Evolutionary conservation across 2,113 vertebrate genomes (phyloP).

Genomic region (Daphoenositta chrysoptera): DNA sequence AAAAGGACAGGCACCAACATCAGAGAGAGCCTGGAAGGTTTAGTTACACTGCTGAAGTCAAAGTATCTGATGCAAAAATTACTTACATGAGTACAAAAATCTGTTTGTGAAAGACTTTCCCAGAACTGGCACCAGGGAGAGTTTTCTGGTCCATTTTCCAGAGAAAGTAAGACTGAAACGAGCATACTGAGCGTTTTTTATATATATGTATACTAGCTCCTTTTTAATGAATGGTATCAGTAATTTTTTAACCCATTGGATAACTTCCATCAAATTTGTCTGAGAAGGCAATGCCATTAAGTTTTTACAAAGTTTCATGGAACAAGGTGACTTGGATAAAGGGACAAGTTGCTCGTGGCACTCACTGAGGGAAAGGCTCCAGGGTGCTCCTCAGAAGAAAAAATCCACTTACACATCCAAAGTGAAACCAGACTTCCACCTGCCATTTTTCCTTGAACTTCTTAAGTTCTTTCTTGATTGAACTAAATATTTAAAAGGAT

Average conservation of each 20-base stretch:
- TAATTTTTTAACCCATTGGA: background rate
- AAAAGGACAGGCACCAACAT: background rate
- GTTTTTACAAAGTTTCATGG: background rate
- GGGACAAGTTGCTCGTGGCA: background rate
- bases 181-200: background rate
- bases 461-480: background rate
- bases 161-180: background rate
- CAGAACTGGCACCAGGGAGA: background rate
- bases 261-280: background rate
- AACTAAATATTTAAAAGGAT: background rate
- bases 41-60: background rate
- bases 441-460: background rate
- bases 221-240: background rate
- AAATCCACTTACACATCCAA: background rate
- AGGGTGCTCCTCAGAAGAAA: background rate
- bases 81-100: background rate
- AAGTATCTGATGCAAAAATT: background rate
- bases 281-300: background rate
- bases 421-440: background rate
- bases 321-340: background rate
- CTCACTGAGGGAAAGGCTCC: background rate
- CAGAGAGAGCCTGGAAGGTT: background rate
- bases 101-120: background rate
- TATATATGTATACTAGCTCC: fast-evolving
- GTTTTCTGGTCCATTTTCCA: background rate